Conservation (phyloP, 2,888 invertebrate genomes). For the Heliconius aoede region DNA sequence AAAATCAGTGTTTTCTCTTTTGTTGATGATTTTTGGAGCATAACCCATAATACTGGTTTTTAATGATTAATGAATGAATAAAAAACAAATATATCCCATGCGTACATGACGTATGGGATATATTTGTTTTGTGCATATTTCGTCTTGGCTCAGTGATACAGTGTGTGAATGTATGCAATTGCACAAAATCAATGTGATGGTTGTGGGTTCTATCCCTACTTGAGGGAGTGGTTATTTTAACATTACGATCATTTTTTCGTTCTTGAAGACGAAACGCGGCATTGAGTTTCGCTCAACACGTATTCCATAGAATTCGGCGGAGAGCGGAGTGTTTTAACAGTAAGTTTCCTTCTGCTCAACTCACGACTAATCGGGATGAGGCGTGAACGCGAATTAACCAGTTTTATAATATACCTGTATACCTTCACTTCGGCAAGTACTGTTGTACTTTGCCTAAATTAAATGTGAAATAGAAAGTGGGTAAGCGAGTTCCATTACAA, state of each 20-base stretch:
- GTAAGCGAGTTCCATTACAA: conserved; percentile 29
- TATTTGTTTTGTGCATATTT: neutral
- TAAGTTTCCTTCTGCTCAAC: too few relatives aligned
- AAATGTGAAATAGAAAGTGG: conserved; percentile 38
- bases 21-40: conserved; percentile 41
- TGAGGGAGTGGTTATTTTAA: neutral
- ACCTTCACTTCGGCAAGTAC: conserved; percentile 12
- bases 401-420: neutral
- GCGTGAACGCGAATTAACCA: too few relatives aligned
- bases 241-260: neutral
- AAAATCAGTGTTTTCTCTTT: conserved; percentile 38
- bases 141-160: neutral
- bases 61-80: conserved; percentile 28
- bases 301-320: neutral
- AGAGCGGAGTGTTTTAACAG: too few relatives aligned
- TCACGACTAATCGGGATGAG: too few relatives aligned
- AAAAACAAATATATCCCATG: too few relatives aligned
- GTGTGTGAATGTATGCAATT: too few relatives aligned
- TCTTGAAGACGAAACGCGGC: neutral
- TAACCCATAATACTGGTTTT: conserved; percentile 39
- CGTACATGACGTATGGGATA: conserved; percentile 20
- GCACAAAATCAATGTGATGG: too few relatives aligned
- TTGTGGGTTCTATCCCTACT: neutral
- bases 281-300: neutral
- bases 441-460: conserved; percentile 26